A percentile compares a stretch with the other conserved stretches of the same genome.
Evolutionary conservation across 2,888 invertebrate genomes (phyloP).

Genomic region (Phaonia tiefii): DNA sequence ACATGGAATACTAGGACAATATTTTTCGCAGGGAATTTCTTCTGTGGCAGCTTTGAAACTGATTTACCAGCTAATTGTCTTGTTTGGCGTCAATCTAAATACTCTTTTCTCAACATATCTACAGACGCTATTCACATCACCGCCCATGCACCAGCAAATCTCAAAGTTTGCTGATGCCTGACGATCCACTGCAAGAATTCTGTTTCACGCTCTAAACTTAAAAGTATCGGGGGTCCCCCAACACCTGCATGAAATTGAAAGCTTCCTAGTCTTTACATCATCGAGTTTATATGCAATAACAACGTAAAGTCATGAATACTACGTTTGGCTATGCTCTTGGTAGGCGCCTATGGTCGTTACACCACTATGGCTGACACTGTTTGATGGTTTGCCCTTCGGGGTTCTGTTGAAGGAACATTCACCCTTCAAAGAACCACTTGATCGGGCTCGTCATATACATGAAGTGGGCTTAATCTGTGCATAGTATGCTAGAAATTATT

Average conservation of each 20-base stretch:
- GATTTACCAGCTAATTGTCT: slow-evolving; percentile 48
- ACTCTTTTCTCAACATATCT: slow-evolving; percentile 51
- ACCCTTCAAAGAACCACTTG: slow-evolving; percentile 20
- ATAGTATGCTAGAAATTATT: slow-evolving; percentile 50
- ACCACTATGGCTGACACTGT: background rate
- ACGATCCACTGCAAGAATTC: background rate
- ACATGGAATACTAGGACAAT: slow-evolving; percentile 31
- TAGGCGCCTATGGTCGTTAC: too few relatives aligned
- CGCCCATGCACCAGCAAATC: slow-evolving; percentile 21
- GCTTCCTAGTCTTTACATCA: too few relatives aligned
- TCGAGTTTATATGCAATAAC: background rate
- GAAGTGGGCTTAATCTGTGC: slow-evolving; percentile 50
- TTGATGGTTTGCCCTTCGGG: background rate
- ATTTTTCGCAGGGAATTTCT: background rate
- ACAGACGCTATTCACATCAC: slow-evolving; percentile 59
- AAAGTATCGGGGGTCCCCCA: background rate
- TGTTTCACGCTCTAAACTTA: background rate
- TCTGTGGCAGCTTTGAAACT: background rate
- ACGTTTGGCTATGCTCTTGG: slow-evolving; percentile 47
- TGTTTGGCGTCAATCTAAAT: slow-evolving; percentile 57
- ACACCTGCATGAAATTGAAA: background rate
- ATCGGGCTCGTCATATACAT: slow-evolving; percentile 40
- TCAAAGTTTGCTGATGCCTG: background rate
- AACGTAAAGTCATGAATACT: slow-evolving; percentile 41
- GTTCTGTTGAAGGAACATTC: slow-evolving; percentile 44